These are phyloP conservation scores for Antrozous pallidus DNA, from an alignment of 2,797 vertebrate species.

Conservation along the genomic window DNA sequence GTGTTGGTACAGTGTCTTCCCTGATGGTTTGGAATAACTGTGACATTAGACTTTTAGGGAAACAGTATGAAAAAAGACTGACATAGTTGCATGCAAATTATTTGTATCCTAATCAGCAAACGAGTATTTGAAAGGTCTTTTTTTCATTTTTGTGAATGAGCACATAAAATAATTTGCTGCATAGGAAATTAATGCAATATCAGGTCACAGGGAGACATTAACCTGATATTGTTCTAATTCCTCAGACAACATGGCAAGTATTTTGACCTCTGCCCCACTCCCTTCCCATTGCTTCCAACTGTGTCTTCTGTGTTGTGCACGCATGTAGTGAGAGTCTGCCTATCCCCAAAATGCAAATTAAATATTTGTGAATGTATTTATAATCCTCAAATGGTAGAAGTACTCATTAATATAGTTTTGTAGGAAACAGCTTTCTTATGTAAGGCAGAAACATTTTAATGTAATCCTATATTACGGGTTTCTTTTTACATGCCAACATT, in stretches of 20 bases:
- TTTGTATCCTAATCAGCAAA: not conserved
- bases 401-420: not conserved
- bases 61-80: not conserved
- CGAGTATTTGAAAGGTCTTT: constrained; percentile 11
- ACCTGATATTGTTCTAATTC: not conserved
- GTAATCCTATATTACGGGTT: not conserved
- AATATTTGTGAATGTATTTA: not conserved
- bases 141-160: constrained; percentile 27
- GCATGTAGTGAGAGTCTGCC: not conserved
- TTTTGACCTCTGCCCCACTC: not conserved
- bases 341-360: not conserved
- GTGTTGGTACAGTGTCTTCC: not conserved
- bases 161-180: constrained; percentile 5
- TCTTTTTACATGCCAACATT: not conserved
- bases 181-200: not conserved
- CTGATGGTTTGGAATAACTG: constrained; percentile 26
- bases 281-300: not conserved
- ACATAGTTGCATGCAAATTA: not conserved
- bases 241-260: not conserved
- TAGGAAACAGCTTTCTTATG: not conserved
- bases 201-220: constrained; percentile 18
- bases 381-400: not conserved
- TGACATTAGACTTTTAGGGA: constrained; percentile 25
- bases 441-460: not conserved
- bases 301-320: not conserved